Percentiles rank a stretch among this genome's conserved stretches.
phyloP scores from a whole-genome alignment of 1,140 invertebrate species.

The Helicoverpa armigera region DNA sequence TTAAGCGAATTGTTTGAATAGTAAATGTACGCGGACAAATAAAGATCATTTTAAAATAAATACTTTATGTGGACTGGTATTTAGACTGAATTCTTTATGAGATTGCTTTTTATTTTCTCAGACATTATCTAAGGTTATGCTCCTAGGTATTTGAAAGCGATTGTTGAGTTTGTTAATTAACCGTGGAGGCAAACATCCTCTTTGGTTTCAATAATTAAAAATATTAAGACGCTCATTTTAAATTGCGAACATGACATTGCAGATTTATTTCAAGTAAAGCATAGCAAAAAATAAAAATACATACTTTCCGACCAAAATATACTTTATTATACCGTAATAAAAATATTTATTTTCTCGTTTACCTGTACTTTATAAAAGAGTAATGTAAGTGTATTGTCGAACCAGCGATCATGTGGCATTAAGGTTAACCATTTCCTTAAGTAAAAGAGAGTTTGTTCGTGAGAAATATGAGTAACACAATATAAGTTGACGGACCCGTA shows the following conservation, averaged over 20 bases:
- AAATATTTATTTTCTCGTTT: too few relatives aligned
- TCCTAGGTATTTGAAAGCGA: conserved; percentile 7
- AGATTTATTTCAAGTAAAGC: too few relatives aligned
- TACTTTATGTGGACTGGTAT: conserved; percentile 23
- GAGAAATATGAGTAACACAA: too few relatives aligned
- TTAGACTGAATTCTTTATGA: conserved; percentile 24
- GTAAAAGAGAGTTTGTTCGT: not conserved
- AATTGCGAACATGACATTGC: too few relatives aligned
- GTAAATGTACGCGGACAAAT: conserved; percentile 20
- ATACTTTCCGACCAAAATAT: too few relatives aligned
- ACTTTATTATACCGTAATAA: too few relatives aligned
- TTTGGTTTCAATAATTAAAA: not conserved
- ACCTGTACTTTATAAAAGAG: too few relatives aligned
- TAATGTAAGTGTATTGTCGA: not conserved
- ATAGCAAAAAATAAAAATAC: too few relatives aligned
- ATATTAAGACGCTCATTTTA: not conserved
- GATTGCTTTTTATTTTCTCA: not conserved
- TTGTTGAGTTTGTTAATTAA: conserved; percentile 36
- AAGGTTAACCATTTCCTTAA: conserved; percentile 4
- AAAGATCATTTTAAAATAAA: conserved; percentile 31
- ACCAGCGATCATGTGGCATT: not conserved
- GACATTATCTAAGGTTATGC: conserved; percentile 8
- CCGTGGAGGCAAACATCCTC: conserved; percentile 22
- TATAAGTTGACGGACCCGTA: too few relatives aligned
- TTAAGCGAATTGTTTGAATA: conserved; percentile 38